phyloP scores from a whole-genome alignment of 2,113 vertebrate species.

The Ctenomys sociabilis region DNA sequence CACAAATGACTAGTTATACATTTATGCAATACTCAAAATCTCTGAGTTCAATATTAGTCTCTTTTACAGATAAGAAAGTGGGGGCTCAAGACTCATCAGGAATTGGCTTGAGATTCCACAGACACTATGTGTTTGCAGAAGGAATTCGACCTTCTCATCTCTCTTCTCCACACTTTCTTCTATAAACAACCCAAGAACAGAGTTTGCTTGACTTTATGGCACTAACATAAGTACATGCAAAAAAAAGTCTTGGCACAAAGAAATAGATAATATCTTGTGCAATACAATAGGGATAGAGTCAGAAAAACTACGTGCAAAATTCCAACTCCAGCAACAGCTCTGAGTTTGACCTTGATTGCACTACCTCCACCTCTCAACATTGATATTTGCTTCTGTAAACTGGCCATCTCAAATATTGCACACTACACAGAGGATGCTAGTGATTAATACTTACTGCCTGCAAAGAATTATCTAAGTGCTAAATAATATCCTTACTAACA shows the following conservation, averaged over 20 bases:
- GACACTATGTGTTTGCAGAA: background rate
- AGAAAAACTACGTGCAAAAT: background rate
- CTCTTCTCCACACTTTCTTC: background rate
- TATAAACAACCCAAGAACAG: background rate
- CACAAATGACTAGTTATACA: background rate
- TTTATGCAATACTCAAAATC: slow-evolving; percentile 9
- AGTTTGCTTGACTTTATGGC: slow-evolving; percentile 17
- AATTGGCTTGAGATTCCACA: background rate
- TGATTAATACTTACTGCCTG: slow-evolving; percentile 60
- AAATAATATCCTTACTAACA: slow-evolving; percentile 62
- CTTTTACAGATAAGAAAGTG: background rate
- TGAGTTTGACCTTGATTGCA: background rate
- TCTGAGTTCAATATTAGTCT: background rate
- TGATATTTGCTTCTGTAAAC: slow-evolving; percentile 49
- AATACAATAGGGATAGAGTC: slow-evolving; percentile 27
- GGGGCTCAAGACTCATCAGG: background rate
- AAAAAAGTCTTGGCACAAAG: slow-evolving; percentile 19
- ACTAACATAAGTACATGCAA: slow-evolving; percentile 24
- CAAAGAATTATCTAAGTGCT: slow-evolving; percentile 61
- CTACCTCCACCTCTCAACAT: slow-evolving; percentile 49
- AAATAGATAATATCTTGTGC: background rate
- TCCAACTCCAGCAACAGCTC: background rate
- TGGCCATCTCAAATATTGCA: slow-evolving; percentile 29
- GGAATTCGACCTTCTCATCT: background rate
- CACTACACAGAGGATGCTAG: background rate